Evolutionary conservation across 2,888 invertebrate species (phyloP).

Genomic region (Molorchus minor): DNA sequence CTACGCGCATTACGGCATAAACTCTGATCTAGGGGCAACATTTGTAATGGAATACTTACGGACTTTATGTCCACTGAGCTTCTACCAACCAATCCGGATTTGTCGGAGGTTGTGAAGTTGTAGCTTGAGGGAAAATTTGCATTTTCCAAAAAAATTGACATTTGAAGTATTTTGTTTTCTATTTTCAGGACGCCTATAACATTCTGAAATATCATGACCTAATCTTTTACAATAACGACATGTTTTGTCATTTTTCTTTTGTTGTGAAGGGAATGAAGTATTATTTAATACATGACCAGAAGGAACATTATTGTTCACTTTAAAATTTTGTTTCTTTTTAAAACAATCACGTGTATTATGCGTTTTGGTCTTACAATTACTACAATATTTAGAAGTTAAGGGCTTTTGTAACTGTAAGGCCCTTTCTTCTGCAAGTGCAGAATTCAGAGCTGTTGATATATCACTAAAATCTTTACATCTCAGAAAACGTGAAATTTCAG

Average conservation of each 20-base stretch:
- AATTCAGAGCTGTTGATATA: background rate
- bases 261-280: background rate
- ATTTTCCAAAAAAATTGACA: background rate
- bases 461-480: background rate
- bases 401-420: background rate
- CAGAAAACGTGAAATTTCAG: background rate
- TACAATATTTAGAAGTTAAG: background rate
- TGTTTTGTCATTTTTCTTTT: background rate
- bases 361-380: background rate
- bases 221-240: background rate
- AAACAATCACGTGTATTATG: background rate
- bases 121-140: background rate
- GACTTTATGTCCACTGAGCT: background rate
- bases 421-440: background rate
- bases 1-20: too few species aligned
- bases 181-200: background rate
- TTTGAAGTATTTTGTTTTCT: background rate
- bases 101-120: background rate
- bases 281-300: background rate
- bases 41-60: too few species aligned
- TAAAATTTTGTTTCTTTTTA: background rate
- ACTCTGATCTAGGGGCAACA: too few species aligned
- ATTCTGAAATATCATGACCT: background rate
- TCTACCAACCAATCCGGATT: background rate
- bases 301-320: background rate